Percentiles rank a stretch among this genome's conserved stretches.
Conservation (phyloP, 2,113 vertebrate genomes). For the Megaceryle maxima region DNA sequence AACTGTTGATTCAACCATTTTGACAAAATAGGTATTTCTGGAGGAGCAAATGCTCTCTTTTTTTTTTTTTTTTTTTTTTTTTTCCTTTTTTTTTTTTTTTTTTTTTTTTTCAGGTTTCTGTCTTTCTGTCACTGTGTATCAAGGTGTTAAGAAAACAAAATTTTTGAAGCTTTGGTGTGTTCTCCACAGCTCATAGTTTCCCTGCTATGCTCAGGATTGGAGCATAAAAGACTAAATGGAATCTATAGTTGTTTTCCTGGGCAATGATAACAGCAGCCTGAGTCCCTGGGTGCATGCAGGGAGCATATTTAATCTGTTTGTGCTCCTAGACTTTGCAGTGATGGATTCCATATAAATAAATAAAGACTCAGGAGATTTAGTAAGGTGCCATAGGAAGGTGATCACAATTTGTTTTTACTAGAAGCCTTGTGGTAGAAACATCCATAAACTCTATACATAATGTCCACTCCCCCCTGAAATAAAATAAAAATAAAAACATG, state of each 20-base stretch:
- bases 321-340: not conserved
- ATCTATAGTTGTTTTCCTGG: not conserved
- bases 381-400: constrained; percentile 21
- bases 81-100: not conserved
- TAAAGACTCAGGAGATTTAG: constrained; percentile 23
- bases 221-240: not conserved
- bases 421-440: not conserved
- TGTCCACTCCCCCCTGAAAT: not conserved
- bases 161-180: not conserved
- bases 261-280: not conserved
- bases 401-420: constrained; percentile 1
- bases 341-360: constrained; percentile 50
- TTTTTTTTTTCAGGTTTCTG: not conserved
- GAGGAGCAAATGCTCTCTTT: not conserved
- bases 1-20: not conserved
- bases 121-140: not conserved
- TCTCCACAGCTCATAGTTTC: not conserved
- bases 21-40: not conserved
- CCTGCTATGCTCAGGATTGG: not conserved
- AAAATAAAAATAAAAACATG: not conserved
- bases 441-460: not conserved
- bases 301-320: constrained; percentile 15
- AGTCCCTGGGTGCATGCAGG: not conserved
- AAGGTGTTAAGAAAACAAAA: not conserved
- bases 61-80: not conserved